Evolutionary conservation across 2,888 invertebrate species (phyloP).

Genomic region (Troides helena): DNA sequence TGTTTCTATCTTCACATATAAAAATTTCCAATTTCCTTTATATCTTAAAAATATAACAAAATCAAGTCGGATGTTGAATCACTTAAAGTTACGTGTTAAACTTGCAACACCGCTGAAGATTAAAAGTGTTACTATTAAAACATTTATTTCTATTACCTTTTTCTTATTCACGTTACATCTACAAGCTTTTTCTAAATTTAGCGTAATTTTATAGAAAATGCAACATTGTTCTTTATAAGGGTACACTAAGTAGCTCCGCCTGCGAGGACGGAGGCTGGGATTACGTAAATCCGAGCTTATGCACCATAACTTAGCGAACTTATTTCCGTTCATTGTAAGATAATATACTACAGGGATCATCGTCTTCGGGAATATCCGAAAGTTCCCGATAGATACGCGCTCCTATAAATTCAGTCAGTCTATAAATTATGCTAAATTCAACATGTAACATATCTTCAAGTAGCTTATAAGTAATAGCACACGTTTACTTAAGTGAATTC

Average conservation of each 20-base stretch:
- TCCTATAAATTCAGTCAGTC: too few relatives aligned
- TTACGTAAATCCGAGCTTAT: constrained; percentile 30
- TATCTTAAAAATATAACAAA: too few relatives aligned
- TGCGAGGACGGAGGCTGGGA: constrained; percentile 15
- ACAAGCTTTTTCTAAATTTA: constrained; percentile 32
- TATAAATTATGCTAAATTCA: neutral
- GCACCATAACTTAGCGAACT: constrained; percentile 23
- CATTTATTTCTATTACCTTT: neutral
- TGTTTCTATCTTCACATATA: too few relatives aligned
- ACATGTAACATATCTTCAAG: neutral
- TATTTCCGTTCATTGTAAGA: constrained; percentile 28
- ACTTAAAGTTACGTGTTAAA: too few relatives aligned
- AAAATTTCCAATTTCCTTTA: too few relatives aligned
- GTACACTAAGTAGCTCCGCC: constrained; percentile 18
- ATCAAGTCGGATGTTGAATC: too few relatives aligned
- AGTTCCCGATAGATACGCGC: constrained; percentile 1
- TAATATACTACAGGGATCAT: constrained; percentile 20
- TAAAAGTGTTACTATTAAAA: too few relatives aligned
- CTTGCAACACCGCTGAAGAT: too few relatives aligned
- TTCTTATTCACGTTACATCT: constrained; percentile 19
- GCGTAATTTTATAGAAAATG: constrained; percentile 32
- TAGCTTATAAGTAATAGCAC: neutral
- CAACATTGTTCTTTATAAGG: constrained; percentile 32
- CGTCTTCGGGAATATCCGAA: constrained; percentile 10
- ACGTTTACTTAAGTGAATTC: too few relatives aligned